A percentile compares a stretch with the other conserved stretches of the same genome.
Conservation (phyloP, 2,888 invertebrate genomes). For the Helleia helle region DNA sequence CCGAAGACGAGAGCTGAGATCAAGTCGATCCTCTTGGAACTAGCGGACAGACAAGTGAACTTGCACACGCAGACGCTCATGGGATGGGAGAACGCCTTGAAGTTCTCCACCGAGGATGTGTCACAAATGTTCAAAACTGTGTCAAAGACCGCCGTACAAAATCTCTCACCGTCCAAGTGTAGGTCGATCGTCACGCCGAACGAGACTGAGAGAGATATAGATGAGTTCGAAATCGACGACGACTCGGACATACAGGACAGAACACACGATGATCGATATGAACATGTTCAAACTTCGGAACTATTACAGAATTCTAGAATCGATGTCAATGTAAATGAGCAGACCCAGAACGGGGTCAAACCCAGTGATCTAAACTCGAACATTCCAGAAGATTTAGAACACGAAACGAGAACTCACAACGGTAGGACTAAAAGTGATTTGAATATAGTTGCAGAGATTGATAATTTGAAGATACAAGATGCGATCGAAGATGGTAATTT, state of each 20-base stretch:
- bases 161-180: slow-evolving; percentile 46
- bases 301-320: neutral
- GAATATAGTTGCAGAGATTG: neutral
- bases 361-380: slow-evolving; percentile 1
- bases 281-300: neutral
- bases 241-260: slow-evolving; percentile 22
- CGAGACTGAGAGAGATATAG: slow-evolving; percentile 41
- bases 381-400: neutral
- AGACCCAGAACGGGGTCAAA: neutral
- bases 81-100: slow-evolving; percentile 51
- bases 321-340: neutral
- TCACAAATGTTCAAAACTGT: slow-evolving; percentile 56
- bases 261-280: slow-evolving; percentile 8
- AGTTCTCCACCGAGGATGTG: slow-evolving; percentile 37
- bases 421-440: slow-evolving; percentile 7
- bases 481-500: slow-evolving; percentile 15
- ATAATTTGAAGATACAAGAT: slow-evolving; percentile 10
- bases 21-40: slow-evolving; percentile 40
- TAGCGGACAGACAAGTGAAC: slow-evolving; percentile 45
- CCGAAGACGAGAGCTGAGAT: slow-evolving; percentile 50
- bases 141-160: slow-evolving; percentile 51
- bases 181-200: slow-evolving; percentile 33
- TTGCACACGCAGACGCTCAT: slow-evolving; percentile 38
- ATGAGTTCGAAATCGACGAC: slow-evolving; percentile 34
- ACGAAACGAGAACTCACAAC: neutral